Evolutionary conservation across 2,888 invertebrate species (phyloP).

Genomic region (Sycophila texana): DNA sequence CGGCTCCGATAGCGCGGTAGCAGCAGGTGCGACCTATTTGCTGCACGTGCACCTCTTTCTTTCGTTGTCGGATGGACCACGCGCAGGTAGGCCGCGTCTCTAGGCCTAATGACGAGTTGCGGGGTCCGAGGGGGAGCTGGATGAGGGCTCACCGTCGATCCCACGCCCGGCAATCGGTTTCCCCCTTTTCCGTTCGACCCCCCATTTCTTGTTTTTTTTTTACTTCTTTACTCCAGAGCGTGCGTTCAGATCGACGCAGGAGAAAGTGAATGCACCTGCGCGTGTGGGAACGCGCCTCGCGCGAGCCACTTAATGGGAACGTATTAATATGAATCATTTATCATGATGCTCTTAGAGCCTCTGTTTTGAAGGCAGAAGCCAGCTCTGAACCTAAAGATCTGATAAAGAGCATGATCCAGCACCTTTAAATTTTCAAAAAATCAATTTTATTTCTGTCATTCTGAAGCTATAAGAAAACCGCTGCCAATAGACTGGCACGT

Average conservation of each 20-base stretch:
- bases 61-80: conserved; percentile 4
- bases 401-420: no score
- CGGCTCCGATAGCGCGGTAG: conserved; percentile 22
- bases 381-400: no score
- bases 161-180: conserved; percentile 10
- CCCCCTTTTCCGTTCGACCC: conserved; percentile 39
- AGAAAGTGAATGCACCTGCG: conserved; percentile 47
- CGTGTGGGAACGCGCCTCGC: conserved; percentile 2
- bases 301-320: conserved; percentile 4
- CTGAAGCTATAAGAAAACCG: no score
- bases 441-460: no score
- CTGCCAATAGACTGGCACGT: no score
- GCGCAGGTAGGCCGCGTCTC: conserved; percentile 27
- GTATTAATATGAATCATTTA: conserved; percentile 22
- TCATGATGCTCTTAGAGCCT: neutral
- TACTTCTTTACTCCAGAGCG: neutral
- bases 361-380: neutral
- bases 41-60: neutral
- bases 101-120: conserved; percentile 39
- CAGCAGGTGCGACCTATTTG: conserved; percentile 56
- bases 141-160: conserved; percentile 18
- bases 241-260: neutral
- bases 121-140: neutral
- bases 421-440: no score
- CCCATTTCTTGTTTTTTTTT: neutral